Conservation (phyloP, 2,797 vertebrate species). For the Oreochromis mossambicus region DNA sequence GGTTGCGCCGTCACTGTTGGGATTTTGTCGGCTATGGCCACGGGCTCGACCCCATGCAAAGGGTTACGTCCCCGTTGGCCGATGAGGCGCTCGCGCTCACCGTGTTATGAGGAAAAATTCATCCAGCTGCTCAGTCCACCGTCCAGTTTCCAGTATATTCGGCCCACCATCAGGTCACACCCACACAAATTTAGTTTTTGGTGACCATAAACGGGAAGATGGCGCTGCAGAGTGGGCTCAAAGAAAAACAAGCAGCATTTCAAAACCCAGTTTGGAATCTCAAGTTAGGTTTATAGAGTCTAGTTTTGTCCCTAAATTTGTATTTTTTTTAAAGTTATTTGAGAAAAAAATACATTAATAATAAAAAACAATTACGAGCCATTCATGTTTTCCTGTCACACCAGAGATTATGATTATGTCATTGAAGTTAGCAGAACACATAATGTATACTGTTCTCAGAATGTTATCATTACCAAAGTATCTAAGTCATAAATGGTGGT, state of each 20-base stretch:
- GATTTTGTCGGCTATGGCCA: conserved; percentile 7
- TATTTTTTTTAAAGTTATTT: background rate
- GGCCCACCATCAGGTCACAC: background rate
- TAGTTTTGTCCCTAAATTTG: background rate
- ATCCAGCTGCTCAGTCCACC: rapidly evolving
- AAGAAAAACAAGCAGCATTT: background rate
- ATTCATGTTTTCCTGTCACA: background rate
- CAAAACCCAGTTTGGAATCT: background rate
- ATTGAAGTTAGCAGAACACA: background rate
- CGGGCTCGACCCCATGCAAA: conserved; percentile 35
- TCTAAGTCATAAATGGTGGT: background rate
- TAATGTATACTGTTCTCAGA: background rate
- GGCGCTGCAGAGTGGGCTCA: background rate
- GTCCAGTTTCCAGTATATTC: conserved; percentile 4
- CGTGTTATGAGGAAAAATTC: conserved; percentile 20
- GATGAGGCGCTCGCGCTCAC: conserved; percentile 20
- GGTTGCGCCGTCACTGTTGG: conserved; percentile 20
- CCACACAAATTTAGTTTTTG: background rate
- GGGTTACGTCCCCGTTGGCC: conserved; percentile 39
- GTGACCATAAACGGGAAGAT: background rate
- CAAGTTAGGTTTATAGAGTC: background rate
- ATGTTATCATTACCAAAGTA: background rate
- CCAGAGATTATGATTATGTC: background rate
- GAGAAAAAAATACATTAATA: background rate
- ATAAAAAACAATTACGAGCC: background rate